Conservation (phyloP, 2,888 invertebrate species). For the Subacronicta megacephala region DNA sequence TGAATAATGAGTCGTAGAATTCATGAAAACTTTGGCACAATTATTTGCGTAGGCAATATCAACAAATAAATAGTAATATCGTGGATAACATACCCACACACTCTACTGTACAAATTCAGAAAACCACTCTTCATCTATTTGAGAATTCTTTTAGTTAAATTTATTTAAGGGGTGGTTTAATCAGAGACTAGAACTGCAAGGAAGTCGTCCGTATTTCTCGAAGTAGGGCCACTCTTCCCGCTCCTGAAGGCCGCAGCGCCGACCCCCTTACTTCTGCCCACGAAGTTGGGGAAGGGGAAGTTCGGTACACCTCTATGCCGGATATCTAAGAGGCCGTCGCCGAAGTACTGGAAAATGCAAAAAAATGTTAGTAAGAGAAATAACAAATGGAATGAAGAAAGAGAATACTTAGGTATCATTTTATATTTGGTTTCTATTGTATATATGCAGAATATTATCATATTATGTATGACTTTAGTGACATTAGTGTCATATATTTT, state of each 20-base stretch:
- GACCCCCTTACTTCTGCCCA: conserved; percentile 72
- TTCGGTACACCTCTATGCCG: conserved; percentile 80
- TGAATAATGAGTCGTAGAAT: too few relatives aligned
- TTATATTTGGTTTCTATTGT: too few relatives aligned
- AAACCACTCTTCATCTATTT: neutral
- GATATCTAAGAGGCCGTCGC: conserved; percentile 77
- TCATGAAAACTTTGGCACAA: too few relatives aligned
- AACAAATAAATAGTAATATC: too few relatives aligned
- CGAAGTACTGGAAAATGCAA: conserved; percentile 70
- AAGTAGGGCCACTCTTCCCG: conserved; percentile 58
- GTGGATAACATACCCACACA: too few relatives aligned
- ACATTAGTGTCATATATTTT: too few relatives aligned
- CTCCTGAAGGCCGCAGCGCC: conserved; percentile 75
- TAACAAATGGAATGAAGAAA: neutral
- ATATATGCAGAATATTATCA: too few relatives aligned
- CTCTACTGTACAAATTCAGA: too few relatives aligned
- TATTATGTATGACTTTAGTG: too few relatives aligned
- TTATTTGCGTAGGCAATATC: too few relatives aligned
- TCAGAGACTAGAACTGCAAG: conserved; percentile 79
- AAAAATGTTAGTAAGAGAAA: neutral
- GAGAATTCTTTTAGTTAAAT: conserved; percentile 1
- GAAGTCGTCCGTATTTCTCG: conserved; percentile 70
- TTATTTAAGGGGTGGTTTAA: conserved; percentile 52
- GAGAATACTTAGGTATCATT: too few relatives aligned
- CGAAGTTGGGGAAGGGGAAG: conserved; percentile 77